phyloP scores from a whole-genome alignment of 2,888 invertebrate genomes.

The Rhingia campestris region DNA sequence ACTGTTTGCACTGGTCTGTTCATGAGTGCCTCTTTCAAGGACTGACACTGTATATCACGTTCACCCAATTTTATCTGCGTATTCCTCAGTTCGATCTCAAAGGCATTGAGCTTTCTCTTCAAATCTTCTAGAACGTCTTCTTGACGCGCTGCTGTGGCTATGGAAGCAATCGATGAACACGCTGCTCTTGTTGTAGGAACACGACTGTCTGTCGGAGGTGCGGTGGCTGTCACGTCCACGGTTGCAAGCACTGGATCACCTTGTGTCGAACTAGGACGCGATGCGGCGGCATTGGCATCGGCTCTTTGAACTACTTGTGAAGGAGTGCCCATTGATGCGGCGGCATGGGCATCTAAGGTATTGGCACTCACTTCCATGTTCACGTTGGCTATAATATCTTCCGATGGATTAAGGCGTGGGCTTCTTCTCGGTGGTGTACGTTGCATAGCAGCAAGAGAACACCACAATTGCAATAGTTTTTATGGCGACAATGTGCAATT shows the following conservation, averaged over 20 bases:
- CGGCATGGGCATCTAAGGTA: too few relatives aligned
- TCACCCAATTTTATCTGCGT: slow-evolving; percentile 9
- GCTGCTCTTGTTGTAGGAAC: not conserved
- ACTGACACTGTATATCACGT: slow-evolving; percentile 22
- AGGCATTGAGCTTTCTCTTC: not conserved
- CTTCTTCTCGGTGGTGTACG: slow-evolving; percentile 10
- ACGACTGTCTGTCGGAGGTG: not conserved
- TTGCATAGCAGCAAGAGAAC: not conserved
- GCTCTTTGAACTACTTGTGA: not conserved
- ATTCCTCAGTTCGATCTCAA: slow-evolving; percentile 12
- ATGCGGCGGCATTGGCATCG: not conserved
- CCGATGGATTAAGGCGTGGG: not conserved
- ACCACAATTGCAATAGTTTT: not conserved
- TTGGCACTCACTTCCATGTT: too few relatives aligned
- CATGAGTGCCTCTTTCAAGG: slow-evolving; percentile 5
- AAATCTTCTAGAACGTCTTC: not conserved
- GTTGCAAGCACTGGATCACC: not conserved
- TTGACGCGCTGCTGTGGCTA: not conserved
- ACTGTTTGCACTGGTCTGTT: slow-evolving; percentile 8
- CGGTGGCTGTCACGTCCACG: slow-evolving; percentile 1
- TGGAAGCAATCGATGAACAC: too few relatives aligned
- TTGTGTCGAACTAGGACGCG: not conserved
- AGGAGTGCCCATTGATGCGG: not conserved
- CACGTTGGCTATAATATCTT: not conserved
- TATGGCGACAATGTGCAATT: not conserved